Base-by-base conservation (phyloP, 2,888 invertebrate genomes). In the Coelinius sp. region DNA sequence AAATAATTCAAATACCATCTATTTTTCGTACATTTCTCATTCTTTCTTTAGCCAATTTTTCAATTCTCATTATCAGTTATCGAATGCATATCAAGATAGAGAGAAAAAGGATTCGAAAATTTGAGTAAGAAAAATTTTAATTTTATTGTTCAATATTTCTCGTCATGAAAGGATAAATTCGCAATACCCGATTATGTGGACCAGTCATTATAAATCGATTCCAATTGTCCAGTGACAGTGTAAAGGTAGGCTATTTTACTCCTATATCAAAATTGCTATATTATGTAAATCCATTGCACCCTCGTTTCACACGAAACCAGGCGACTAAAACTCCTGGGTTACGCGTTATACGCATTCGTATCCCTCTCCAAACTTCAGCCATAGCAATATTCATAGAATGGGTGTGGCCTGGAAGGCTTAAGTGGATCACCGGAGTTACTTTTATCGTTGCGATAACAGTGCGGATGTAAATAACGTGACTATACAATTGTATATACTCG, bases 351-450 rank as follows among this genome's bases (percentile, higher is more conserved):
- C 59, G 59, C 59, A 59, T 17, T 35, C 31, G 22, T 14, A 59
- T 12, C 14, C 31, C n/a, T n/a, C n/a, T n/a, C n/a, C n/a, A n/a
- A n/a, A 20, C 49, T 20, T 49, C 56, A 10, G 17, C 35, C 20
- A 59, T 20, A 20, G 52, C n/a, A 49, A 31, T 66, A 66, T 66
- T 49, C 8, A 49, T n/a, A 31, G 46, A 7, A 5, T 2, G 59
- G 59, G 59, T 59, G 59, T 59, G 59, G 59, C 52, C 12, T 31
- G 35, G n/a, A 52, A 52, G 66, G 46, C 27, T 65, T 66, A 66
- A 66, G 49, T 66, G 35, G 66, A 31, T 66, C 52, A 52, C 35
- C 22, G 35, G 66, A 66, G 52, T 66, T 66, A 66, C 52, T 66
- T 66, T 52, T 52, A 52, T 66, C 66, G 52, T 52, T 35, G 22